These are phyloP conservation scores for Remorina albescens DNA, from an alignment of 2,797 vertebrate species.

Conservation along the genomic window DNA sequence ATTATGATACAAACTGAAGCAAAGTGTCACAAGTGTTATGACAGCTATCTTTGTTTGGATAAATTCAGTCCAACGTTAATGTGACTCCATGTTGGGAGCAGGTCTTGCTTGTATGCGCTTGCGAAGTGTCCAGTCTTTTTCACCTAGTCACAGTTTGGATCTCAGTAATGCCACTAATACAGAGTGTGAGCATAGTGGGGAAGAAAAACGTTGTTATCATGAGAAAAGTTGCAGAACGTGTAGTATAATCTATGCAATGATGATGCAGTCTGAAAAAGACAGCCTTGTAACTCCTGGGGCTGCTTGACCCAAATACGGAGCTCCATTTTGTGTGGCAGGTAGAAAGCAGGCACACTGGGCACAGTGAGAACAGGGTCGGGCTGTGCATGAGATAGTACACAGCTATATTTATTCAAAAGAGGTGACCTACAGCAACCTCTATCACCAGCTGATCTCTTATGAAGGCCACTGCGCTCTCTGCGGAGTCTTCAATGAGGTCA, in stretches of 20 bases:
- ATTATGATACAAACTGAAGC: not conserved
- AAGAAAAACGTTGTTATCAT: conserved; percentile 20
- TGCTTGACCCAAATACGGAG: conserved; percentile 82
- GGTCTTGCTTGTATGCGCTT: not conserved
- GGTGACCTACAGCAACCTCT: conserved; percentile 69
- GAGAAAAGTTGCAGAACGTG: conserved; percentile 33
- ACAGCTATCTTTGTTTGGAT: not conserved
- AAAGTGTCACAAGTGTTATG: not conserved
- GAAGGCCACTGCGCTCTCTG: conserved; percentile 58
- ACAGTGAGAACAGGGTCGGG: conserved; percentile 67
- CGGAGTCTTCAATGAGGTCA: conserved; percentile 48
- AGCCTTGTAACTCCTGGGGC: conserved; percentile 67
- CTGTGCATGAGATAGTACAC: conserved; percentile 60
- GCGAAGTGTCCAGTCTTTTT: not conserved
- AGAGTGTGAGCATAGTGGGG: not conserved
- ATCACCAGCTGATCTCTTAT: conserved; percentile 58
- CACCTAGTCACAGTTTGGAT: no score
- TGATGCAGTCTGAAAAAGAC: conserved; percentile 49
- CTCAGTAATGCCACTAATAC: not conserved
- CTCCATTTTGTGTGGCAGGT: conserved; percentile 74
- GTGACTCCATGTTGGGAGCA: not conserved
- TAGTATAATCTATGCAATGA: conserved; percentile 41
- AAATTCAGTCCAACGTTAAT: not conserved
- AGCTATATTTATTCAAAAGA: conserved; percentile 79
- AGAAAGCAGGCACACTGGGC: conserved; percentile 66